Percentiles rank a stretch among this genome's conserved stretches.
These are phyloP conservation scores for Ectropis crepuscularia DNA, from an alignment of 2,888 invertebrate species.

Conservation along the genomic window DNA sequence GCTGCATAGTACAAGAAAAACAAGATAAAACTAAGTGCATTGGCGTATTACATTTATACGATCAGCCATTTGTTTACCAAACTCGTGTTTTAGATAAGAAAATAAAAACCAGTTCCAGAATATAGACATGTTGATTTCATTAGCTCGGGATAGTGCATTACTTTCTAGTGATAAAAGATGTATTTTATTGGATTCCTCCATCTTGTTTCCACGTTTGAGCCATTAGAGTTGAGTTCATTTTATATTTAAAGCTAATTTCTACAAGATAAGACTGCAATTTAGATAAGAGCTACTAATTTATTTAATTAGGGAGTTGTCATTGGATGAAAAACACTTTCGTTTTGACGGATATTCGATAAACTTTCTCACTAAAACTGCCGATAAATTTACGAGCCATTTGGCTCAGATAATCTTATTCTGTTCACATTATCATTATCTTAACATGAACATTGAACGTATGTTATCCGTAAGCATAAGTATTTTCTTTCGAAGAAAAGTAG, in stretches of 20 bases:
- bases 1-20: constrained; percentile 15
- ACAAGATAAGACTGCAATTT: constrained; percentile 8
- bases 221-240: constrained; percentile 11
- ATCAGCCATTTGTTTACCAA: constrained; percentile 20
- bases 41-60: constrained; percentile 26
- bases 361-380: neutral
- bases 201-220: constrained; percentile 10
- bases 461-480: no score
- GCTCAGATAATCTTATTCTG: neutral
- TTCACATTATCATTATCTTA: no score
- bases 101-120: constrained; percentile 19
- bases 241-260: constrained; percentile 3
- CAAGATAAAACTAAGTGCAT: constrained; percentile 26
- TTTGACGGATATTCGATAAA: neutral
- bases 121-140: constrained; percentile 25
- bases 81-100: constrained; percentile 27
- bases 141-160: constrained; percentile 16
- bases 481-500: no score
- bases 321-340: constrained; percentile 2
- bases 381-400: neutral
- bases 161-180: constrained; percentile 22
- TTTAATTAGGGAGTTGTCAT: constrained; percentile 8
- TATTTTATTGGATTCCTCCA: constrained; percentile 11
- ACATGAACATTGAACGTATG: no score
- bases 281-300: constrained; percentile 6